Evolutionary conservation across 2,888 invertebrate genomes (phyloP).

Genomic region (Drosophila diplacantha): DNA sequence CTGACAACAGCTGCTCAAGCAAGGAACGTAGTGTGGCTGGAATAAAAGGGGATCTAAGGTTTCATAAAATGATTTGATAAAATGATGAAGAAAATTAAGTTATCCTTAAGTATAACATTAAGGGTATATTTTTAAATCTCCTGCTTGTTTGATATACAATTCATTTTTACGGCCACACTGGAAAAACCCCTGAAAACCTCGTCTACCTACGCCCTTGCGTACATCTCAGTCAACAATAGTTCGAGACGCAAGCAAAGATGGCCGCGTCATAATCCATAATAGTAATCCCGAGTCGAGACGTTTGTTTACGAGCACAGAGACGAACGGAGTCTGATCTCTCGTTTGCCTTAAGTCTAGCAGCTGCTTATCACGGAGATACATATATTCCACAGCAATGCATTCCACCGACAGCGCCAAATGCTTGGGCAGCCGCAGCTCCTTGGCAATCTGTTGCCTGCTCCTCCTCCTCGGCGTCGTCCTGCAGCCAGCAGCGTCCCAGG

Average conservation of each 20-base stretch:
- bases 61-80: too few species aligned
- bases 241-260: conserved; percentile 19
- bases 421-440: conserved; percentile 15
- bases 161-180: conserved; percentile 6
- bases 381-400: conserved; percentile 16
- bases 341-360: conserved; percentile 1
- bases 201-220: conserved; percentile 13
- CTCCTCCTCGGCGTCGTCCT: conserved; percentile 16
- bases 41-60: not conserved
- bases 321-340: not conserved
- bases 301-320: conserved; percentile 22
- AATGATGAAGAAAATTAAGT: not conserved
- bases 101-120: not conserved
- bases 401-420: conserved; percentile 18
- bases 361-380: not conserved
- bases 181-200: conserved; percentile 1
- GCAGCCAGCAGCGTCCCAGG: conserved; percentile 29
- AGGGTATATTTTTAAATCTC: not conserved
- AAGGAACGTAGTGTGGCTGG: not conserved
- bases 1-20: conserved; percentile 12
- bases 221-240: conserved; percentile 18
- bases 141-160: not conserved
- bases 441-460: conserved; percentile 30
- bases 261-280: conserved; percentile 23
- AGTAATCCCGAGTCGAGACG: conserved; percentile 12